Conservation (phyloP, 2,113 vertebrate genomes). For the Paradoxurus hermaphroditus region DNA sequence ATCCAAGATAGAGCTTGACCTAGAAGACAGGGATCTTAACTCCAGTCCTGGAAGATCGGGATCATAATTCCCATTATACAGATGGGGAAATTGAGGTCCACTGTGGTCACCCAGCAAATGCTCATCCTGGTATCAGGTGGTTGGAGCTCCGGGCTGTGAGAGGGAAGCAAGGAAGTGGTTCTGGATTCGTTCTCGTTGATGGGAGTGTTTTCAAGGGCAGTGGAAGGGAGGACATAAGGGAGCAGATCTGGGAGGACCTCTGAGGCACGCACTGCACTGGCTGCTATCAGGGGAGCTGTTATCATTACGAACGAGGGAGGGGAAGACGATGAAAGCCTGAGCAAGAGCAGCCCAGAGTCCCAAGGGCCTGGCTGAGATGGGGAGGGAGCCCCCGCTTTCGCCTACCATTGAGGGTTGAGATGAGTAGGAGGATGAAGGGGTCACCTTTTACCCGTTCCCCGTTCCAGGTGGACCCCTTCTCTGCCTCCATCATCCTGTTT, state of each 20-base stretch:
- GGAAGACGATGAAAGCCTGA: neutral
- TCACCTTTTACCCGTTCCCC: neutral
- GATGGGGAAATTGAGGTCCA: neutral
- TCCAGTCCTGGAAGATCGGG: neutral
- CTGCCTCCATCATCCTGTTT: conserved; percentile 95
- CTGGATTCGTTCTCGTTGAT: neutral
- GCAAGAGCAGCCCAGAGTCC: neutral
- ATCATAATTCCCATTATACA: neutral
- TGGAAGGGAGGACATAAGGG: neutral
- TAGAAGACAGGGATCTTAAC: neutral
- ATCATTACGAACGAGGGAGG: neutral
- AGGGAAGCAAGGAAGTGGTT: neutral
- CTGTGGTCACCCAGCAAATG: neutral
- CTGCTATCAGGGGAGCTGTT: neutral
- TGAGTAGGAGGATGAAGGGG: neutral
- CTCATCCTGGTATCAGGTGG: neutral
- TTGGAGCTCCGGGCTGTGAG: neutral
- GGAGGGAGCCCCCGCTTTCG: neutral
- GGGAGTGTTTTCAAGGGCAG: conserved; percentile 30
- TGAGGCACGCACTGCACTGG: neutral
- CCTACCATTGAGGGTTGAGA: neutral
- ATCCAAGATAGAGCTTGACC: neutral
- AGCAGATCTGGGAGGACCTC: neutral
- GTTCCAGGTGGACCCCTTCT: conserved; percentile 88
- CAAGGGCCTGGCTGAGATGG: neutral